phyloP scores from a whole-genome alignment of 2,797 vertebrate species.

The Novumbra hubbsi region DNA sequence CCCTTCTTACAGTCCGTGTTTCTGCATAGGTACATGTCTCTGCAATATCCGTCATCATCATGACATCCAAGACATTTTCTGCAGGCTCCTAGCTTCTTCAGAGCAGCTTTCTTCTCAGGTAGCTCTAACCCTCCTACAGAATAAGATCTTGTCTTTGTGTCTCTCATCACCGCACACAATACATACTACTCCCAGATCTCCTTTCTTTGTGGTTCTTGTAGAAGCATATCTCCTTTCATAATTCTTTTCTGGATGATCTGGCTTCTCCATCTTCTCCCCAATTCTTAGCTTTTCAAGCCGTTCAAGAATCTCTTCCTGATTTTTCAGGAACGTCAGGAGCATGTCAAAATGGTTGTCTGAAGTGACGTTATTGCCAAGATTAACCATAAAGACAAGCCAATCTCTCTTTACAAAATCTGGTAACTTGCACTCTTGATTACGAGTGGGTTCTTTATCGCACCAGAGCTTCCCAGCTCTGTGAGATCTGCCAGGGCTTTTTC shows the following conservation, averaged over 20 bases:
- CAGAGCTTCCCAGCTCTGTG: constrained; percentile 5
- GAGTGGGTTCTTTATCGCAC: constrained; percentile 9
- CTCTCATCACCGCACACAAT: not conserved
- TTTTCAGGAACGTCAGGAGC: not conserved
- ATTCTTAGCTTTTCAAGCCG: not conserved
- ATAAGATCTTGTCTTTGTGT: not conserved
- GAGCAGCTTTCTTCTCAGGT: not conserved
- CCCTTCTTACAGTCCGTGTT: not conserved
- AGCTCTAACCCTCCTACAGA: not conserved
- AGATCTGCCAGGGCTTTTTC: constrained; percentile 27
- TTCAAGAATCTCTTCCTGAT: not conserved
- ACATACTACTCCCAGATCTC: not conserved
- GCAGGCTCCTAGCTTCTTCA: not conserved
- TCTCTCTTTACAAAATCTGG: constrained; percentile 15
- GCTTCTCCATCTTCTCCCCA: not conserved
- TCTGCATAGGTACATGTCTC: not conserved
- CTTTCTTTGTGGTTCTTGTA: not conserved
- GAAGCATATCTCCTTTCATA: not conserved
- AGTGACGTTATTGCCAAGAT: too few species aligned
- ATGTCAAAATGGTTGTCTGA: not conserved
- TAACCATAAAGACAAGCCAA: constrained; percentile 10
- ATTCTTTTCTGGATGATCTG: too few species aligned
- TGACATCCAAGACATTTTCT: not conserved
- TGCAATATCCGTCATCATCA: not conserved
- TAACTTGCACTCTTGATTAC: constrained; percentile 21